Evolutionary conservation across 2,797 vertebrate species (phyloP).

Genomic region (Stomatorhinus walkeri): DNA sequence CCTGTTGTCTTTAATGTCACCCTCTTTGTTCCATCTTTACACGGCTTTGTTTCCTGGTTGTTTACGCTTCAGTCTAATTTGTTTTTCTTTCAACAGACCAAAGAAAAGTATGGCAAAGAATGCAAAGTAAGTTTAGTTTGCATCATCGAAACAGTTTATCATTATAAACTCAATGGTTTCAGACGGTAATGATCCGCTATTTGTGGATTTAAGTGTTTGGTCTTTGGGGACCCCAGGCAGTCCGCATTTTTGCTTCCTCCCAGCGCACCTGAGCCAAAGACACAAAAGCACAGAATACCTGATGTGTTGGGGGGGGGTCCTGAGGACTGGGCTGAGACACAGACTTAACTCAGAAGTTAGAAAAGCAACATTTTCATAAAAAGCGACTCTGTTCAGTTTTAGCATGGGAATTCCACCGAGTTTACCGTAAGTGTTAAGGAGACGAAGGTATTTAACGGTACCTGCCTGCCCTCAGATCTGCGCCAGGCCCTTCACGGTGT

Average conservation of each 20-base stretch:
- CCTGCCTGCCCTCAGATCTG: conserved; percentile 72
- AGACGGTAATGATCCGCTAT: neutral
- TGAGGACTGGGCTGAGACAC: neutral
- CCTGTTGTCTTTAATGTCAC: neutral
- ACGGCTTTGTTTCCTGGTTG: neutral
- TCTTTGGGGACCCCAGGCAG: neutral
- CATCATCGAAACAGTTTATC: conserved; percentile 53
- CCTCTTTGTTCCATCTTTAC: conserved; percentile 15
- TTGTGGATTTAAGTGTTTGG: neutral
- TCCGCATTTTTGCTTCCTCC: neutral
- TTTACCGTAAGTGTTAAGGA: neutral
- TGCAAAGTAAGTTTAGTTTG: conserved; percentile 78
- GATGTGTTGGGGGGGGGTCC: neutral
- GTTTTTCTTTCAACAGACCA: conserved; percentile 66
- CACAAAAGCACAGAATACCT: too few species aligned
- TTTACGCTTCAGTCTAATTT: neutral
- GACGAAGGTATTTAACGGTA: neutral
- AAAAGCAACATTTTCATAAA: neutral
- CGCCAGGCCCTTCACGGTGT: conserved; percentile 93
- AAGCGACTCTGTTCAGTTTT: neutral
- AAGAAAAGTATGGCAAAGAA: conserved; percentile 98
- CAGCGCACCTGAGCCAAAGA: too few species aligned
- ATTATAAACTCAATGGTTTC: neutral
- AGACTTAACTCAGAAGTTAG: neutral
- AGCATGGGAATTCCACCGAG: neutral